Base-by-base conservation (phyloP, 2,113 vertebrate genomes). In the Ginglymostoma cirratum region DNA sequence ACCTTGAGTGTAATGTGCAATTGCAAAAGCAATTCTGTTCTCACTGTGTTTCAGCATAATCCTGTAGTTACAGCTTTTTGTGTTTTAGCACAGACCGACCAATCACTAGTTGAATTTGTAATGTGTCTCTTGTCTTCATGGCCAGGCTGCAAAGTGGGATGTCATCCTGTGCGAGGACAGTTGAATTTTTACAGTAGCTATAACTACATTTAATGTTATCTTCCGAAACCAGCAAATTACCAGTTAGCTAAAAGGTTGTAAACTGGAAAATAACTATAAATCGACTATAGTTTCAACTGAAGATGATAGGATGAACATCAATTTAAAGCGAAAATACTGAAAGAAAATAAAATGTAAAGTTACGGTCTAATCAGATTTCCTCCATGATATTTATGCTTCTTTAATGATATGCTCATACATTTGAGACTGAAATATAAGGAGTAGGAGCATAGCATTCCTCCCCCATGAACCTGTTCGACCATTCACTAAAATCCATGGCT, bases 301-400 rank as follows among this genome's bases (percentile, higher is more conserved):
- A 27, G 76, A 3, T 90, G 24, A 90, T 61, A 61, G 87, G 30
- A 2, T 93, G 61, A 67, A 17, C 61, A n/a, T 38, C 27, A 65
- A 38, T 66, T 66, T 66, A 67, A 38, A 66, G 61, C 89, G 38
- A 66, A 66, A 93, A 21, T 66, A 66, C 61, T 17, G 61, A 38
- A 38, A 23, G 55, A 34, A 92, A 92, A 92, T 92, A 90, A 90
- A 90, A 90, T 90, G n/a, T 34, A 66, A 93, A 66, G 7, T 72
- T 72, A 72, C 70, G 27, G 66, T 7, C 34, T 66, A 66, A 69
- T 65, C 92, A 67, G n/a, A 70, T 45, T 12, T 52, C 67, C 72
- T 19, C 93, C 42, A 48, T 95, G 42, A 72, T 72, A 95, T 38
- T 66, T 61, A 21, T 93, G 21, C 34, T 66, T 23, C 10, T 92